Evolutionary conservation across 2,888 invertebrate genomes (phyloP).

Genomic region (Acrobasis suavella): DNA sequence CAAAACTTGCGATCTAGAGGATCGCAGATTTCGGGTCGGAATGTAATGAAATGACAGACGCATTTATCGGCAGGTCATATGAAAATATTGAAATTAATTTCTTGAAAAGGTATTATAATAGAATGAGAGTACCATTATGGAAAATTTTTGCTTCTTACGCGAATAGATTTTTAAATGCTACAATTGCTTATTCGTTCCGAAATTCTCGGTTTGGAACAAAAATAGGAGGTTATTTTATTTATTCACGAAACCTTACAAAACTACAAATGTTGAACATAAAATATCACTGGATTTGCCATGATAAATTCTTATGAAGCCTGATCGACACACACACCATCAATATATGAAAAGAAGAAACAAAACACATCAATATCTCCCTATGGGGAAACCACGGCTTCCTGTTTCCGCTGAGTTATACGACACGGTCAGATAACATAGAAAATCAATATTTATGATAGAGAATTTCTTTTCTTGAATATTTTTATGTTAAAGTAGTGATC

Average conservation of each 20-base stretch:
- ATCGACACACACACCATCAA: not conserved
- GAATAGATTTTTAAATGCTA: too few relatives aligned
- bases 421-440: not conserved
- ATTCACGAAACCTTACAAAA: too few relatives aligned
- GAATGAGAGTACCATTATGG: too few relatives aligned
- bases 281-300: not conserved
- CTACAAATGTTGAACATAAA: not conserved
- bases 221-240: too few relatives aligned
- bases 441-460: not conserved
- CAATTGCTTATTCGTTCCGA: too few relatives aligned
- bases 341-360: not conserved
- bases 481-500: too few relatives aligned
- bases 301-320: not conserved
- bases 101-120: not conserved
- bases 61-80: too few relatives aligned
- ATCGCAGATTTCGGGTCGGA: too few relatives aligned
- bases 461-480: not conserved
- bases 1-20: too few relatives aligned
- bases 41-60: too few relatives aligned
- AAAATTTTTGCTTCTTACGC: too few relatives aligned
- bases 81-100: not conserved
- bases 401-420: not conserved
- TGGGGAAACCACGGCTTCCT: not conserved
- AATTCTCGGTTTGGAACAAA: too few relatives aligned
- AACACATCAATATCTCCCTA: constrained; percentile 2